phyloP scores from a whole-genome alignment of 1,140 invertebrate genomes.

The Drosophila rufa region DNA sequence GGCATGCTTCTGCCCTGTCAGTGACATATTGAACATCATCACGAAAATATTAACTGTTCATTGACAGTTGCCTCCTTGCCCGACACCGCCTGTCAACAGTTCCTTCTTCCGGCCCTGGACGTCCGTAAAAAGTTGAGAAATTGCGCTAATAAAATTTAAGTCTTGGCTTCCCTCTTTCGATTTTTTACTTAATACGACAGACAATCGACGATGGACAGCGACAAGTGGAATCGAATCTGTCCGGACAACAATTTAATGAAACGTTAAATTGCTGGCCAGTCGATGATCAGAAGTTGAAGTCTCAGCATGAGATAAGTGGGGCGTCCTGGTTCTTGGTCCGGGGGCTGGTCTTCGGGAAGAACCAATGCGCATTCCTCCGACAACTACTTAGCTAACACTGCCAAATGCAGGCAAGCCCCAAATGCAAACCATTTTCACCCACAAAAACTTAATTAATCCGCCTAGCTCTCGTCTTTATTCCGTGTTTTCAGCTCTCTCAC shows the following conservation, averaged over 20 bases:
- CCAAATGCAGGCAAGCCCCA: slow-evolving; percentile 16
- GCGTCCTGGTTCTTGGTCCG: not conserved
- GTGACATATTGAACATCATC: slow-evolving; percentile 76
- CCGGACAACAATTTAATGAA: slow-evolving; percentile 59
- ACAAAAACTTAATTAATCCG: slow-evolving; percentile 62
- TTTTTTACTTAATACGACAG: slow-evolving; percentile 20
- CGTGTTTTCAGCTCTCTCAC: slow-evolving; percentile 7
- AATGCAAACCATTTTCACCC: slow-evolving; percentile 44
- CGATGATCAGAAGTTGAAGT: slow-evolving; percentile 13
- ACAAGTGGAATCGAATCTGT: slow-evolving; percentile 37
- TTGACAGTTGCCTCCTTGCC: slow-evolving; percentile 57
- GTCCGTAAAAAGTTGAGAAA: slow-evolving; percentile 58
- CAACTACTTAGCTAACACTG: slow-evolving; percentile 33
- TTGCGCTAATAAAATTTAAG: slow-evolving; percentile 62
- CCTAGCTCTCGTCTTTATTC: slow-evolving; percentile 27
- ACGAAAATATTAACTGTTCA: slow-evolving; percentile 79
- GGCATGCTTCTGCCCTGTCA: slow-evolving; percentile 52
- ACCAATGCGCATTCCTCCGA: no score
- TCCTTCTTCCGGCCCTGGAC: slow-evolving; percentile 25
- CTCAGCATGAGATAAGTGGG: slow-evolving; percentile 2
- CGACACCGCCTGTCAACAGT: slow-evolving; percentile 45
- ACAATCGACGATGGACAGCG: slow-evolving; percentile 21
- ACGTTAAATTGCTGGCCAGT: slow-evolving; percentile 28
- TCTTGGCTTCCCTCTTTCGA: slow-evolving; percentile 26
- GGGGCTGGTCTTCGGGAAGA: not conserved